These are phyloP conservation scores for Muscicapa striata DNA, from an alignment of 2,797 vertebrate genomes.

Conservation along the genomic window DNA sequence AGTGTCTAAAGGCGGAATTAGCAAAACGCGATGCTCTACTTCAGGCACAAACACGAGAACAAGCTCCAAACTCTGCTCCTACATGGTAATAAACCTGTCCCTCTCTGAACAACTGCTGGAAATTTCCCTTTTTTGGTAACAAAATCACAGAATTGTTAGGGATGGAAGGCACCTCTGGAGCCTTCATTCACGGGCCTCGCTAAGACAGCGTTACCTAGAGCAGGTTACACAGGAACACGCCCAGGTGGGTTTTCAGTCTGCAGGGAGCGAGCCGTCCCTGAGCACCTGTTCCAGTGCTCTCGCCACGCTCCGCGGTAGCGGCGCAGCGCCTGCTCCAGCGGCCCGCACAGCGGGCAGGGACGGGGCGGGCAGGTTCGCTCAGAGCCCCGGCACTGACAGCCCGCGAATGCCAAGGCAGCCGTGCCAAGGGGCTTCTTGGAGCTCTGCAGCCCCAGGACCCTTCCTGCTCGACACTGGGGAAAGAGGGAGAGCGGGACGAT, in stretches of 20 bases:
- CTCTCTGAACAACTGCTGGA: background rate
- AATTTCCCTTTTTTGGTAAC: background rate
- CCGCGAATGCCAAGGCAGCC: background rate
- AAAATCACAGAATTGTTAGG: background rate
- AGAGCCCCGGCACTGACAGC: background rate
- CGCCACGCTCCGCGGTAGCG: accelerated
- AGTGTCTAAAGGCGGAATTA: too few relatives aligned
- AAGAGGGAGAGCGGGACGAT: background rate
- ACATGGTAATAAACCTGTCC: too few relatives aligned
- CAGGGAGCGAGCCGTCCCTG: background rate
- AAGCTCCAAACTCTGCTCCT: background rate
- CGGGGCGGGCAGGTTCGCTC: background rate
- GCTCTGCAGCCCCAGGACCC: background rate
- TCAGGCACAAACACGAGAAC: accelerated
- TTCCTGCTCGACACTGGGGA: background rate
- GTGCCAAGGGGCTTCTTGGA: background rate
- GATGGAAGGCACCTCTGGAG: background rate
- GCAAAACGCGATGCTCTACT: accelerated
- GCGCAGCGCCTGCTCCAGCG: background rate
- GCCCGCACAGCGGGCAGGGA: accelerated
- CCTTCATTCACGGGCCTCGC: background rate
- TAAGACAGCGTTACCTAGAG: background rate
- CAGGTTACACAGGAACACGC: background rate
- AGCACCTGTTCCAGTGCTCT: background rate
- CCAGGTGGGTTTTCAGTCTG: background rate